Percentiles rank a stretch among this genome's conserved stretches.
Evolutionary conservation across 2,113 vertebrate genomes (phyloP).

Genomic region (Poeciliopsis turrubarensis): DNA sequence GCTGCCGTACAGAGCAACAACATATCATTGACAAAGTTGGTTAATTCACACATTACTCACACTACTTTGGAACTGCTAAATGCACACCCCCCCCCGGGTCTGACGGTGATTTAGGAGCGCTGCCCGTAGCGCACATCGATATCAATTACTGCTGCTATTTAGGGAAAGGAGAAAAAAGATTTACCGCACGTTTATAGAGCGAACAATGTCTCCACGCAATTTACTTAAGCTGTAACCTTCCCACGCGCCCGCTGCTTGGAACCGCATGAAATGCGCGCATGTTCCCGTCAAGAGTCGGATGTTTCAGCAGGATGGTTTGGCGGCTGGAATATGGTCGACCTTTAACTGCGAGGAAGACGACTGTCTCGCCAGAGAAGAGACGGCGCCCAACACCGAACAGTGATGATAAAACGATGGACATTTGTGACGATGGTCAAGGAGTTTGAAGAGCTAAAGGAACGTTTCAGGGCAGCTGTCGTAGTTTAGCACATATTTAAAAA

Average conservation of each 20-base stretch:
- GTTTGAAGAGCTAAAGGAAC: too few relatives aligned
- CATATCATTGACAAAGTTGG: constrained; percentile 73
- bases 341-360: too few relatives aligned
- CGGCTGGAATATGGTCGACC: too few relatives aligned
- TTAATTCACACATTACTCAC: constrained; percentile 73
- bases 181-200: constrained; percentile 43
- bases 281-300: neutral
- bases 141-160: constrained; percentile 76
- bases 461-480: too few relatives aligned
- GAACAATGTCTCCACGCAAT: constrained; percentile 40
- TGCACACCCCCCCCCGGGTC: constrained; percentile 32
- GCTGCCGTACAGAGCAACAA: constrained; percentile 58
- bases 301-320: too few relatives aligned
- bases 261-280: neutral
- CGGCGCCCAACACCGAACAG: neutral
- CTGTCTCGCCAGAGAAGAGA: neutral
- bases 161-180: constrained; percentile 49
- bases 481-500: too few relatives aligned
- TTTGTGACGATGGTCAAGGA: too few relatives aligned
- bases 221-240: constrained; percentile 35
- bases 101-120: constrained; percentile 71
- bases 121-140: constrained; percentile 70
- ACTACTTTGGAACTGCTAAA: constrained; percentile 53
- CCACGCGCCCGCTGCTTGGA: neutral
- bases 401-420: neutral